Conservation (phyloP, 2,888 invertebrate species). For the Allolobophora icterica region DNA sequence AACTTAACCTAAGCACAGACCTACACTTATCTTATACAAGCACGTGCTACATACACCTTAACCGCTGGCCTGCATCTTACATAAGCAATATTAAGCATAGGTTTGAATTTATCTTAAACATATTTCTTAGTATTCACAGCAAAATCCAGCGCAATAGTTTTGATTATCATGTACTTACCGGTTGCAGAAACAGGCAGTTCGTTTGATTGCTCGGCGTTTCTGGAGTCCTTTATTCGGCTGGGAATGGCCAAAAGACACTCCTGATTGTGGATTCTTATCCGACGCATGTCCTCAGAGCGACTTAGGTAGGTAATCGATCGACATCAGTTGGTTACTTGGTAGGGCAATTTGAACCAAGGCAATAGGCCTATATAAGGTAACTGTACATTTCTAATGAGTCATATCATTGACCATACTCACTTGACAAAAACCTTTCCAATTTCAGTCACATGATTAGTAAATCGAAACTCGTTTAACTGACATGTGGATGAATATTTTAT, state of each 20-base stretch:
- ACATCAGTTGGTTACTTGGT: background rate
- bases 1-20: background rate
- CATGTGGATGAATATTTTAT: background rate
- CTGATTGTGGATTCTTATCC: background rate
- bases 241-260: background rate
- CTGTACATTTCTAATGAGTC: no score
- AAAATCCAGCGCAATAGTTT: background rate
- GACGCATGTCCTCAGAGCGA: conserved; percentile 8
- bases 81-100: background rate
- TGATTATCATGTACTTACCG: background rate
- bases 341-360: background rate
- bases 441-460: background rate
- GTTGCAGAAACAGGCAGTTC: background rate
- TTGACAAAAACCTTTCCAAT: background rate
- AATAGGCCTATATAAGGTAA: no score
- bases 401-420: no score
- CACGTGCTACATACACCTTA: background rate
- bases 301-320: background rate
- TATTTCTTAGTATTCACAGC: background rate
- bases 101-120: background rate
- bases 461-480: background rate
- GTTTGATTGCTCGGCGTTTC: background rate
- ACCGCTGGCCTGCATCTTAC: background rate
- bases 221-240: background rate
- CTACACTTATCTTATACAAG: background rate